Evolutionary conservation across 2,113 vertebrate species (phyloP).

Genomic region (Carlito syrichta): DNA sequence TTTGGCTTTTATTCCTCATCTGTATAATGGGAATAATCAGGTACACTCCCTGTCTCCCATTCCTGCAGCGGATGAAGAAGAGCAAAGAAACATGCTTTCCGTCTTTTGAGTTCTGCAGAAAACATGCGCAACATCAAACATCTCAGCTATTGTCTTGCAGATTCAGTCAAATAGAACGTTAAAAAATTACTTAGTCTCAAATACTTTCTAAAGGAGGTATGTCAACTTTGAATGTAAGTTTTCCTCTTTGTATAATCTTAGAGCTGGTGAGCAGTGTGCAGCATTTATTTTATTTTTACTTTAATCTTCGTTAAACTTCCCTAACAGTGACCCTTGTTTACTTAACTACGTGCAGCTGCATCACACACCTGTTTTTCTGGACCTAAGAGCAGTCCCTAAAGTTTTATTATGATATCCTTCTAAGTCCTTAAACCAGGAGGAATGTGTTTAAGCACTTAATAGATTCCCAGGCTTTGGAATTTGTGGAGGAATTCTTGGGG

Average conservation of each 20-base stretch:
- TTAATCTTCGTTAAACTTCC: background rate
- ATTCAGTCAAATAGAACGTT: too few relatives aligned
- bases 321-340: background rate
- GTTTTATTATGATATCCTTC: background rate
- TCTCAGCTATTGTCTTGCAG: background rate
- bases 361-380: background rate
- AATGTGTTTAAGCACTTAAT: background rate
- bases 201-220: background rate
- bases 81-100: fast-evolving
- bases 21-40: background rate
- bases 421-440: background rate
- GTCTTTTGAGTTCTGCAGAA: background rate
- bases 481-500: background rate
- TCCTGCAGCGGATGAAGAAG: background rate
- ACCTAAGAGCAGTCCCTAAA: background rate
- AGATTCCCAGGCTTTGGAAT: background rate
- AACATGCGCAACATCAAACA: fast-evolving
- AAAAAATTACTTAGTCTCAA: background rate
- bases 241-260: background rate
- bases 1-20: background rate
- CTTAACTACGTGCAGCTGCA: background rate
- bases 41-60: too few relatives aligned
- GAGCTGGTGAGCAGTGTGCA: too few relatives aligned
- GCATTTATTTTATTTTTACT: background rate
- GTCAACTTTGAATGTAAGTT: background rate